Evolutionary conservation across 2,113 vertebrate genomes (phyloP).

Genomic region (Poeciliopsis prolifica): DNA sequence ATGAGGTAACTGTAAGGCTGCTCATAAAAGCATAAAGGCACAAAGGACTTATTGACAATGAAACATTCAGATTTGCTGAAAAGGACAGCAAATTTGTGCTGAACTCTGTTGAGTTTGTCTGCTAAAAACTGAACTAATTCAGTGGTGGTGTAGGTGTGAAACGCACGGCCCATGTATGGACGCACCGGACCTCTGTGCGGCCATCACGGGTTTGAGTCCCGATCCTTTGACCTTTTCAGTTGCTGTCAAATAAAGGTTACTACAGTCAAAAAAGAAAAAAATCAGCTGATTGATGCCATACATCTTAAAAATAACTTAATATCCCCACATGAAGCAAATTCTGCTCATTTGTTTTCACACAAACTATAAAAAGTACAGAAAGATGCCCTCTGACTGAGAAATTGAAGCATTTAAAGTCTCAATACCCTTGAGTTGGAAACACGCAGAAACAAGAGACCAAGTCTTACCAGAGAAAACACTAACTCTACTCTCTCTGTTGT

Average conservation of each 20-base stretch:
- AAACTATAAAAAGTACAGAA: neutral
- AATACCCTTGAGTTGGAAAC: constrained; percentile 35
- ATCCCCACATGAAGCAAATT: neutral
- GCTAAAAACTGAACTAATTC: neutral
- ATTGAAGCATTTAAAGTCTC: constrained; percentile 40
- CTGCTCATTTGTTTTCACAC: no score
- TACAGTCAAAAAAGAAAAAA: no score
- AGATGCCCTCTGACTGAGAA: neutral
- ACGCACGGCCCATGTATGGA: no score
- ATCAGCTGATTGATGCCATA: neutral
- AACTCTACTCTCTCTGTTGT: constrained; percentile 13
- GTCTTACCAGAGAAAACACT: constrained; percentile 19
- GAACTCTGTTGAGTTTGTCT: neutral
- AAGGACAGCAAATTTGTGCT: constrained; percentile 11
- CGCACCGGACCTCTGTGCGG: no score
- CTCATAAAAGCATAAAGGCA: no score
- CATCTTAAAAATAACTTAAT: neutral
- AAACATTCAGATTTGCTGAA: neutral
- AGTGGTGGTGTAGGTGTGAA: no score
- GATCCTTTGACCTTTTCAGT: no score
- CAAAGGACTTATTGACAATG: no score
- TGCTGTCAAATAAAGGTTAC: no score
- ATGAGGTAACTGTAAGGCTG: no score
- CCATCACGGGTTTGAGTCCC: no score
- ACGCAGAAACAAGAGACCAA: constrained; percentile 20